Base-by-base conservation (phyloP, 2,797 vertebrate species). In the Sebastes alutus region DNA sequence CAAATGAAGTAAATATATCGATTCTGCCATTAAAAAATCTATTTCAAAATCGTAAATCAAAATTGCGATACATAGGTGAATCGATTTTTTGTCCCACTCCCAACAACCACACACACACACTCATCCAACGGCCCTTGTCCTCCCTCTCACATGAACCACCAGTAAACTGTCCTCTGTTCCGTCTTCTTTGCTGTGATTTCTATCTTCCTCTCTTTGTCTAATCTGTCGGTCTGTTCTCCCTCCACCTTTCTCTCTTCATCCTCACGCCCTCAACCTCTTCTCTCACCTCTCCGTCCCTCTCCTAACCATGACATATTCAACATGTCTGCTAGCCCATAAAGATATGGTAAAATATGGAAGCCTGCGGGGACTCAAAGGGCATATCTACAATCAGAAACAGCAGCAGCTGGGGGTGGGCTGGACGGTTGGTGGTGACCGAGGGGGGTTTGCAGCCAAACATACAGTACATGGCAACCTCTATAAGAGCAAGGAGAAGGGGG, bases 321-420 rank as follows among this genome's bases (percentile, higher is more conserved):
- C 92, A 80, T 0, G 78, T 87, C 90, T 74, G 68, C 78, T 11
- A 8, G 35, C 62, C 77, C 42, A 32, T 77, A 94, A 94, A 89
- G 72, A 88, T 88, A 93, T 93, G 90, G 83, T 93, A 92, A 93
- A 92, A 92, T 93, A 94, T 93, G 92, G 90, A 93, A 83, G 89
- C 83, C 91, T 86, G 81, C 80, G 73, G 91, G 76, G 84, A 77
- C 78, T 87, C 76, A 90, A 84, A 90, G 87, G 87, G 69, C 89
- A 92, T 78, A 68, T 89, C 86, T 84, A 71, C 84, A 87, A 91
- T 84, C 89, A 85, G 78, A 58, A 74, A 33, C 75, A 78, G 81
- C 81, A 71, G 73, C 33, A 66, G 77, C 38, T 74, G 78, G 82
- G 86, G 87, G 67, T 64, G 78, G 86, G 84, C 71, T 29, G 72